phyloP scores from a whole-genome alignment of 2,888 invertebrate species.

The Limnephilus marmoratus region DNA sequence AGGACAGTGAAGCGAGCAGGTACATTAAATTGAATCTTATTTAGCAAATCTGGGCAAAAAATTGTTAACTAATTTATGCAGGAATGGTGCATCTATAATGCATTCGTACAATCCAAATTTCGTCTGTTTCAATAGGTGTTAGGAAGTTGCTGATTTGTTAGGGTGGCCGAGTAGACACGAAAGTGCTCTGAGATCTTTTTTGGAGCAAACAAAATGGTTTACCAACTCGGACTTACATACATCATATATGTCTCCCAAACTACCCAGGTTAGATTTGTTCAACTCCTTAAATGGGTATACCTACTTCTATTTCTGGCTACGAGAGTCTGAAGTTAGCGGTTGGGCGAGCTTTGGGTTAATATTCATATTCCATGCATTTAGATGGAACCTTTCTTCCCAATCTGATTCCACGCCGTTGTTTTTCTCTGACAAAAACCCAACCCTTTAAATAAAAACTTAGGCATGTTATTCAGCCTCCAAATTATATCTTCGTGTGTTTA shows the following conservation, averaged over 20 bases:
- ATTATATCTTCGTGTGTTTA: not conserved
- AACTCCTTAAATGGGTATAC: not conserved
- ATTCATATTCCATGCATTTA: conserved; percentile 2
- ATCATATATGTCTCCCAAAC: not conserved
- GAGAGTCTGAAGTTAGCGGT: not conserved
- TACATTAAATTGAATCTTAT: too few relatives aligned
- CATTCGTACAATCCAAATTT: too few relatives aligned
- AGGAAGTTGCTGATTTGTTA: too few relatives aligned
- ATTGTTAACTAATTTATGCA: too few relatives aligned
- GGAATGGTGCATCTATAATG: too few relatives aligned
- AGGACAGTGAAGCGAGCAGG: too few relatives aligned
- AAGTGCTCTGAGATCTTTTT: too few relatives aligned
- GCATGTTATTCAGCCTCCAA: not conserved
- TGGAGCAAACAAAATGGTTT: too few relatives aligned
- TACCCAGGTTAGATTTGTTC: not conserved
- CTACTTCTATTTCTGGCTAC: not conserved
- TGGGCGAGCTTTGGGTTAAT: not conserved
- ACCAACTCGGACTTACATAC: too few relatives aligned
- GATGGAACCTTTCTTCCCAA: not conserved
- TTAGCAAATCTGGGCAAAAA: too few relatives aligned
- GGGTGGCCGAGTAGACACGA: too few relatives aligned
- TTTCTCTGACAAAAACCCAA: not conserved
- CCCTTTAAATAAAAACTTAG: not conserved
- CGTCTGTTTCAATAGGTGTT: too few relatives aligned
- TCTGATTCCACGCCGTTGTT: not conserved